Evolutionary conservation across 2,113 vertebrate species (phyloP), one percentile per base, ranked within the genome.

Genomic region (Microtus montanus): DNA sequence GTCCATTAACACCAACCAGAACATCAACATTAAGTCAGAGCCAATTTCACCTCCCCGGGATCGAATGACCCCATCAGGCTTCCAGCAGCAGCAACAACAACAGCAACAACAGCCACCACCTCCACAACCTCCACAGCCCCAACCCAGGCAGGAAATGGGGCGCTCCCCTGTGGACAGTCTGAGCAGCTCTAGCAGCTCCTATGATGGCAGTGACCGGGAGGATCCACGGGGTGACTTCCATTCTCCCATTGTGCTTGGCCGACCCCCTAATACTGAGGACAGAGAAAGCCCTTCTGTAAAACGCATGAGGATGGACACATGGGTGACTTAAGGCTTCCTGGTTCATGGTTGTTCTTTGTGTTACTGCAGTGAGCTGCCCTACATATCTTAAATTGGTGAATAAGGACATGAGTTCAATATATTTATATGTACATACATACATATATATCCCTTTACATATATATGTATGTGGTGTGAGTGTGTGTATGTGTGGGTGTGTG

Each of bases 181-280:
- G 97, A 99, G 99, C 98, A 99, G 99, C 97, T 99, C 99, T 30
- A 99, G 99, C 98, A 99, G 99, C 98, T 99, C 99, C 22, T 99
- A 99, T 0, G 99, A 99, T 0, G 99, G 99, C 97, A 99, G 99
- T 35, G 99, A 99, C 82, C 99, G 99, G 0, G 99, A 99, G 94
- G 99, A 99, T 79, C 99, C 99, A 0, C 98, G 99, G 64, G 98
- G 98, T 0, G 99, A 99, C 95, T 99, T 99, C 98, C 99, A 99
- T 96, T 99, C 99, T 0, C 98, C 99, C 0, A 97, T 99, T 0
- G 99, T 99, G 93, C 98, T 99, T 96, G 99, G 98, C 22, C 98
- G 99, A 87, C 99, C 99, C 7, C 99, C 99, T 0, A 98, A 98
- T 22, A 91, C 98, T 0, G 98, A 99, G 73, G 99, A 99, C 54